Evolutionary conservation across 2,888 invertebrate species (phyloP).

Genomic region (Rhodophaea formosa): DNA sequence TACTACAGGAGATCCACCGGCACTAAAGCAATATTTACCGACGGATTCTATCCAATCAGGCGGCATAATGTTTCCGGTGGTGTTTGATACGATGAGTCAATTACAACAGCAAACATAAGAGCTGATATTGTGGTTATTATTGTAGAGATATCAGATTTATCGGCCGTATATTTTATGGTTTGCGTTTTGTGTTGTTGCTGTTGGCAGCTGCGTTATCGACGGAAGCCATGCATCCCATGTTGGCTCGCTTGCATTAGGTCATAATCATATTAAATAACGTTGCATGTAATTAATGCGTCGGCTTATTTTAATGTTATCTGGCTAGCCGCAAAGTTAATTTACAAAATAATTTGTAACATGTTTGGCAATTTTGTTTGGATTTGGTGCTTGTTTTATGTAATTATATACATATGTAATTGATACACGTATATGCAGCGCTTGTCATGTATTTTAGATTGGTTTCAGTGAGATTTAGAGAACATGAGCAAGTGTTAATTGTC

Average conservation of each 20-base stretch:
- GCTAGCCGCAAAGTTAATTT: background rate
- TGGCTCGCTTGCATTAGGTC: constrained; percentile 45
- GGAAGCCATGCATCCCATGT: constrained; percentile 49
- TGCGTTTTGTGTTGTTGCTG: constrained; percentile 30
- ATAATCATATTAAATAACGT: constrained; percentile 43
- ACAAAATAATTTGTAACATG: background rate
- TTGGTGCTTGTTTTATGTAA: background rate
- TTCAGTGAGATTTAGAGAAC: too few relatives aligned
- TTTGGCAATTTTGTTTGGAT: background rate
- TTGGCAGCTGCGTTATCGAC: constrained; percentile 51
- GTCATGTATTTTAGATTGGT: too few relatives aligned
- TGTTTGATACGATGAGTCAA: constrained; percentile 23
- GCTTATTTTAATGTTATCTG: background rate
- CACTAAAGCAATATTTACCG: constrained; percentile 35
- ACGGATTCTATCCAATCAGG: constrained; percentile 35
- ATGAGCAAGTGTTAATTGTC: too few relatives aligned
- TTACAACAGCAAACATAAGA: constrained; percentile 28
- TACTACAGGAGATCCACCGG: constrained; percentile 14
- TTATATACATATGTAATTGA: too few relatives aligned
- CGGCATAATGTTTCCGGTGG: constrained; percentile 33
- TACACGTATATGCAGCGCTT: too few relatives aligned
- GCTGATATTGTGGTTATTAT: constrained; percentile 22
- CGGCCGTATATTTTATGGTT: constrained; percentile 26
- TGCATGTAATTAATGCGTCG: constrained; percentile 33
- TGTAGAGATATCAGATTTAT: constrained; percentile 28